Base-by-base conservation (phyloP, 2,888 invertebrate species). In the Dryobotodes eremita region DNA sequence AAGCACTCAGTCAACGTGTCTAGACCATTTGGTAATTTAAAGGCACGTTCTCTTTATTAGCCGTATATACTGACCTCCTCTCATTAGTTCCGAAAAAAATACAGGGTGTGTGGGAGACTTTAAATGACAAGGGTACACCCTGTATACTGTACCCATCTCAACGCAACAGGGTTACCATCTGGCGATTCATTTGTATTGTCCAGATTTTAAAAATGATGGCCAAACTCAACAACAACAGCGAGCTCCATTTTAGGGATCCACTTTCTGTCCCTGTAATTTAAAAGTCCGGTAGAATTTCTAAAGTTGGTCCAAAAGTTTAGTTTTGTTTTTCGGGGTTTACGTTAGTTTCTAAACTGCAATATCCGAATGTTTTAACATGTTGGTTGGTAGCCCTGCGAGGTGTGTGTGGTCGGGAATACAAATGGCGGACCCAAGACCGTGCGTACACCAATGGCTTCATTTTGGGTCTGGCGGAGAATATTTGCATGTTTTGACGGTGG, bases 11-110 rank as follows among this genome's bases (percentile, higher is more conserved):
- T 84, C 82, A 87, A 81, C 76, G 46, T 75, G 73, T 83, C 87
- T 83, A 81, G 76, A 87, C 85, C 73, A 72, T 85, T 84, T 64
- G 65, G 81, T 83, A 80, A 89, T 87, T 87, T 86, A 82, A 82
- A 80, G 75, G 65, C 71, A 61, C 65, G 73, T 61, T 77, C 81
- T 84, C 85, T 88, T 77, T 86, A 89, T 82, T 83, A 76, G n/a
- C 50, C 76, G 77, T 59, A 86, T 79, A 86, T 69, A 75, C 75
- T 74, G 78, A 76, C 86, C 77, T 31, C 57, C 71, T 77, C 85
- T 88, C 86, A 89, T 89, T 89, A 89, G 86, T 85, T 83, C 46
- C 53, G 66, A 89, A 86, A 79, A 83, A 88, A 86, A 87, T 82
- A 78, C 77, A 77, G 83, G 76, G 79, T 82, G 80, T 86, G 79